Conservation (phyloP, 2,888 invertebrate species). For the Diadromus collaris region DNA sequence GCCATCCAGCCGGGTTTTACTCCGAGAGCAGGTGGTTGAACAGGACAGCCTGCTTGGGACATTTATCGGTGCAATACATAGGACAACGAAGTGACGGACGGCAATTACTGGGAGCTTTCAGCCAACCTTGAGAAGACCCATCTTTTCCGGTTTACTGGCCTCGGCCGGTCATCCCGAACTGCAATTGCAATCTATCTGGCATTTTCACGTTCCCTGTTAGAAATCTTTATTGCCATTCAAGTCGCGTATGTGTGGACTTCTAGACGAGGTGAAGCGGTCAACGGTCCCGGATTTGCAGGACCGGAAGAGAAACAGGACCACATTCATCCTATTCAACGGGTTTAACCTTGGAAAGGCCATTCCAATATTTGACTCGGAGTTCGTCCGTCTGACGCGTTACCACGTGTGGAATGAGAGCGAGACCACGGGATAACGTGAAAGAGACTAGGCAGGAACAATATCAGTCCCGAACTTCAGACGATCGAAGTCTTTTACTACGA, state of each 20-base stretch:
- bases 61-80: constrained; percentile 55
- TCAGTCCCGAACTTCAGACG: background rate
- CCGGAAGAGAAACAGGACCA: too few species aligned
- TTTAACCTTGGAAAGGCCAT: background rate
- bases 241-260: too few species aligned
- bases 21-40: background rate
- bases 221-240: too few species aligned
- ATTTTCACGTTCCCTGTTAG: too few species aligned
- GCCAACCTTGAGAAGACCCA: background rate
- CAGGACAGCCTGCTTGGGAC: constrained; percentile 31
- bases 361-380: background rate
- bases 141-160: too few species aligned
- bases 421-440: background rate
- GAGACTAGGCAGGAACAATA: background rate
- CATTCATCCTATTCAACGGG: background rate
- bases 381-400: background rate
- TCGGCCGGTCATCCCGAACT: too few species aligned
- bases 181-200: too few species aligned
- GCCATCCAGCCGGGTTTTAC: constrained; percentile 35
- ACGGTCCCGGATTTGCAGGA: too few species aligned
- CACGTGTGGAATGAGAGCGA: background rate
- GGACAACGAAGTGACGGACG: constrained; percentile 42
- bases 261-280: too few species aligned
- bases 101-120: constrained; percentile 34
- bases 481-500: background rate